Evolutionary conservation across 2,113 vertebrate genomes (phyloP).

Genomic region (Datnioides undecimradiatus): DNA sequence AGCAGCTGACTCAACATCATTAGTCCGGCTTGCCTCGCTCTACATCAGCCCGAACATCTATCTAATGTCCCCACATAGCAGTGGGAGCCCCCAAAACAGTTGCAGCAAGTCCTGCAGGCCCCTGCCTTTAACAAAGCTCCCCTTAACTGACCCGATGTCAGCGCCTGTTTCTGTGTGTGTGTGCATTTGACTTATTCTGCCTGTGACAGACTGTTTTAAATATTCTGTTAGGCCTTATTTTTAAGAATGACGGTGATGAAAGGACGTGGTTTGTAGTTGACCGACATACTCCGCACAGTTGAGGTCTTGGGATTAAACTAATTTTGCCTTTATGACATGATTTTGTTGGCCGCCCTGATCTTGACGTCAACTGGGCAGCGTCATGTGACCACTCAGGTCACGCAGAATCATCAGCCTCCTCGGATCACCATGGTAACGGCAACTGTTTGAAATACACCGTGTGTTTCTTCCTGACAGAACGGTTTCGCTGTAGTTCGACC

Average conservation of each 20-base stretch:
- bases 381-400: neutral
- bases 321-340: neutral
- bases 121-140: slow-evolving; percentile 51
- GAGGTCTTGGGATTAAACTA: neutral
- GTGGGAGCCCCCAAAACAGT: slow-evolving; percentile 51
- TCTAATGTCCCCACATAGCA: slow-evolving; percentile 65
- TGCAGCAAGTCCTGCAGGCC: slow-evolving; percentile 27
- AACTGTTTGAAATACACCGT: neutral
- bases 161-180: slow-evolving; percentile 28
- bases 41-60: slow-evolving; percentile 70
- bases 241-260: neutral
- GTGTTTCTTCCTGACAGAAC: slow-evolving; percentile 84
- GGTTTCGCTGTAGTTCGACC: slow-evolving; percentile 97
- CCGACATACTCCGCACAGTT: neutral
- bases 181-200: neutral
- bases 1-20: slow-evolving; percentile 83
- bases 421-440: neutral
- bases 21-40: slow-evolving; percentile 68
- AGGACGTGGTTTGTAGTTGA: neutral
- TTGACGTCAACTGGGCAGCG: too few species aligned
- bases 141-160: slow-evolving; percentile 45
- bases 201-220: neutral
- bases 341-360: too few species aligned
- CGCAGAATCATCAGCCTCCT: neutral
- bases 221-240: neutral